Evolutionary conservation across 2,113 vertebrate genomes (phyloP), one percentile per base, ranked within the genome.

Genomic region (Pomatorhinus ruficollis): DNA sequence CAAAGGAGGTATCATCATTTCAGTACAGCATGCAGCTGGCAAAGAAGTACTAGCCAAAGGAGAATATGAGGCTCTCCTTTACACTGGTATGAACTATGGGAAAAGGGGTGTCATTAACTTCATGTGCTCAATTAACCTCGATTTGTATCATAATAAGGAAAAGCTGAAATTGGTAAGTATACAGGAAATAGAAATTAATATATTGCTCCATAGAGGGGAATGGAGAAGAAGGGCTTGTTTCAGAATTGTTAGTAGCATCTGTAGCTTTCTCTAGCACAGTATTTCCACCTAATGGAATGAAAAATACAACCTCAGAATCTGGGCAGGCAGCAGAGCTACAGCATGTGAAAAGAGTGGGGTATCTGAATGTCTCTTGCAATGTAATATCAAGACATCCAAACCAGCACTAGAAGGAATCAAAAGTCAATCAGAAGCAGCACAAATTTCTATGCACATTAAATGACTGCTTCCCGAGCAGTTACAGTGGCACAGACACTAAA

Each of bases 1-100:
- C 90, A 96, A 94, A 96, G 59, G 56, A 91, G 57, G 83, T 93
- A 50, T 85, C 95, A 95, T 40, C 12, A 30, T 71, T 95, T 87
- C 76, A 83, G 35, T 84, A 71, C 49, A 68, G 69, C 49, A 80
- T 47, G 42, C 68, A 91, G 47, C 30, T 79, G 65, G 68, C 66
- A 91, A 93, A 60, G 35, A 69, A 83, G 53, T 56, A 16, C 9
- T 14, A 86, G 57, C 83, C 64, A 89, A 90, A 56, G 39, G 25
- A 78, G 35, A 57, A 57, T 63, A 40, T 10, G 10, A 78, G 49
- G 60, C 1, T 42, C 22, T 60, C 53, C 17, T 35, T 50, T 49
- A 45, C 22, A 60, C 5, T 40, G 52, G 16, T 44, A 40, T 4
- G 21, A 75, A 61, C 40, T 63, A 17, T 37, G 37, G 83, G 60